Base-by-base conservation (phyloP, 1,140 invertebrate species). In the Diorhabda sublineata region DNA sequence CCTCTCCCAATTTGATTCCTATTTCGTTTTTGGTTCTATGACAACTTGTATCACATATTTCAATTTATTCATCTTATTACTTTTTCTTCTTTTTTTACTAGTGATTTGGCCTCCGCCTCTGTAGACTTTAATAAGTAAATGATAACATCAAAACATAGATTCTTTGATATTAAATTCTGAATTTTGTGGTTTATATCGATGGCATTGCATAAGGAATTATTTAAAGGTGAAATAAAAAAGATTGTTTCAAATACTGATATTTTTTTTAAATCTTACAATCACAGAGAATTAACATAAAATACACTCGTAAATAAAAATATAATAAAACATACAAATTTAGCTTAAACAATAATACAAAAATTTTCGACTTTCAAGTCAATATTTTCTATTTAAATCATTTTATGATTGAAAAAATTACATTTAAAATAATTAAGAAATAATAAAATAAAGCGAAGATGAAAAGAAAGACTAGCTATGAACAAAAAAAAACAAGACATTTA, bases 401-500 rank as follows among this genome's bases (percentile, higher is more conserved):
- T 43, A 66, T 66, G 64, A 66, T 66, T 66, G 64, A 58, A 42
- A 64, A 9, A 58, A 70, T 59, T 47, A 58, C 56, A 56, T 57
- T 62, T 62, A 61, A 64, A 67, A 64, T 64, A 67, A 9, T 64
- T 61, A 43, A 66, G 42, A 7, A 61, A 67, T 41, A 67, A 64
- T 65, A 73, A 52, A 8, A 73, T 61, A 64, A 71, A 57, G 71
- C 63, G 45, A 69, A 69, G 58, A 45, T 66, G 64, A 69, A 41
- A 71, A 58, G 67, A 66, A 61, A 69, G 72, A 73, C 72, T 73
- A 73, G 72, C 72, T 73, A 71, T 71, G 72, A 73, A 73, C 72
- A 71, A 68, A 71, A 71, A 44, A 69, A 68, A 68, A 69, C 61
- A 58, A 59, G 26, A 11, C 56, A 69, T 68, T 67, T 45, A 41